Evolutionary conservation across 2,113 vertebrate genomes (phyloP).

Genomic region (Petroica traversi): DNA sequence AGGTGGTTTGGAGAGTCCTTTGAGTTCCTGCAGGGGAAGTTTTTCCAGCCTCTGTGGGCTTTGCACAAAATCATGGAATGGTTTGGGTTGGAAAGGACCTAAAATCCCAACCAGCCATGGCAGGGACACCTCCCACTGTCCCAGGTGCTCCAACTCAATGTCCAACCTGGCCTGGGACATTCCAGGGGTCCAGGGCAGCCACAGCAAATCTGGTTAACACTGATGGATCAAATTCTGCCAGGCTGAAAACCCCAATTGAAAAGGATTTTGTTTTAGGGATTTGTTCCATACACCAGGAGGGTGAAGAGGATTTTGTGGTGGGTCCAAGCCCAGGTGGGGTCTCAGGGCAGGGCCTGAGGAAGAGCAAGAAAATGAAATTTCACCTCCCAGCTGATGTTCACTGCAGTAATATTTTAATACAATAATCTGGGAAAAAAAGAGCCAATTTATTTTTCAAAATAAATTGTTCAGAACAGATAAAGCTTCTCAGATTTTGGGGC

Average conservation of each 20-base stretch:
- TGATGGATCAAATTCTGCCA: background rate
- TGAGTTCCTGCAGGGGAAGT: background rate
- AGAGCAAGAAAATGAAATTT: accelerated
- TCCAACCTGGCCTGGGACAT: background rate
- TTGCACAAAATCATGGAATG: background rate
- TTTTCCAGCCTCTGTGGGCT: background rate
- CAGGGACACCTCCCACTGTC: background rate
- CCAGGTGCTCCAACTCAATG: background rate
- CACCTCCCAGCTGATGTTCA: background rate
- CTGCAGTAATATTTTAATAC: background rate
- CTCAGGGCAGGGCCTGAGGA: background rate
- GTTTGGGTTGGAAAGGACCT: background rate
- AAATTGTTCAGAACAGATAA: background rate
- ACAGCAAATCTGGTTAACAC: background rate
- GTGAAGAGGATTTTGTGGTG: accelerated
- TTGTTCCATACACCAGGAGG: no score
- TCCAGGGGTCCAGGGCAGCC: background rate
- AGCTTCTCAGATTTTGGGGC: background rate
- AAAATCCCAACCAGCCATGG: accelerated
- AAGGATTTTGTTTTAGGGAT: background rate
- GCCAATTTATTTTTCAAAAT: background rate
- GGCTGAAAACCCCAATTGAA: accelerated
- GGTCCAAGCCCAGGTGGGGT: background rate
- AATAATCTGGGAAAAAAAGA: no score
- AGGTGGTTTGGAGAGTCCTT: accelerated